These are phyloP conservation scores for Auanema sp. DNA, from an alignment of 2,888 invertebrate genomes.

Conservation along the genomic window DNA sequence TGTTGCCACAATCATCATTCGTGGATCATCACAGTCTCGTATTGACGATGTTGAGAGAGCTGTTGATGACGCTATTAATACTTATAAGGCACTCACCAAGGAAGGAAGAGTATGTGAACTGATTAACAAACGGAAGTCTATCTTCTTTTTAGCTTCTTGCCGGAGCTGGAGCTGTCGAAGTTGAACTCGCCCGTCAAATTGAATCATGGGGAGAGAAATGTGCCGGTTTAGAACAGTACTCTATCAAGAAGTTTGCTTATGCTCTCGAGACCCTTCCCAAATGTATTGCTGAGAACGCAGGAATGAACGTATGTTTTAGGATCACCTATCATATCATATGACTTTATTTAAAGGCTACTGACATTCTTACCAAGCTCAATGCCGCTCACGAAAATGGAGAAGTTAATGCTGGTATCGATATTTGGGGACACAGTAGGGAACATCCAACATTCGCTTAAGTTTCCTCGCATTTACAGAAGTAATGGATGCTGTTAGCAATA, in stretches of 20 bases:
- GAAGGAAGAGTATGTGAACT: slow-evolving; percentile 65
- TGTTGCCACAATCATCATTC: slow-evolving; percentile 87
- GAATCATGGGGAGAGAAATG: slow-evolving; percentile 82
- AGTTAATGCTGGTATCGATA: slow-evolving; percentile 81
- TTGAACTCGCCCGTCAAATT: slow-evolving; percentile 85
- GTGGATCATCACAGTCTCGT: slow-evolving; percentile 94
- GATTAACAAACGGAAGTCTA: not conserved
- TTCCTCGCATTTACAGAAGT: slow-evolving; percentile 30
- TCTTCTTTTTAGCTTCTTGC: slow-evolving; percentile 73
- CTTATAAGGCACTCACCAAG: slow-evolving; percentile 86
- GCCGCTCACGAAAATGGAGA: slow-evolving; percentile 89
- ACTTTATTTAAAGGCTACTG: slow-evolving; percentile 71
- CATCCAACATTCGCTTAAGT: not conserved
- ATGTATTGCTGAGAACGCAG: slow-evolving; percentile 90
- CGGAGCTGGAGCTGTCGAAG: slow-evolving; percentile 93
- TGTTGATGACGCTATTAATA: slow-evolving; percentile 97
- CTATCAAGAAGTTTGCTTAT: slow-evolving; percentile 83
- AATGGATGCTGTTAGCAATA: slow-evolving; percentile 76
- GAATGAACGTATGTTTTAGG: slow-evolving; percentile 72
- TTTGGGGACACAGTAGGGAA: slow-evolving; percentile 65
- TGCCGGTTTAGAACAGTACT: slow-evolving; percentile 93
- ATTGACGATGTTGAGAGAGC: slow-evolving; percentile 99
- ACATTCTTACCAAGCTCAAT: slow-evolving; percentile 83
- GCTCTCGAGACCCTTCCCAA: slow-evolving; percentile 89
- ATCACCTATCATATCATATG: not conserved